A percentile compares a stretch with the other conserved stretches of the same genome.
Evolutionary conservation across 2,113 vertebrate species (phyloP).

Genomic region (Eretmochelys imbricata): DNA sequence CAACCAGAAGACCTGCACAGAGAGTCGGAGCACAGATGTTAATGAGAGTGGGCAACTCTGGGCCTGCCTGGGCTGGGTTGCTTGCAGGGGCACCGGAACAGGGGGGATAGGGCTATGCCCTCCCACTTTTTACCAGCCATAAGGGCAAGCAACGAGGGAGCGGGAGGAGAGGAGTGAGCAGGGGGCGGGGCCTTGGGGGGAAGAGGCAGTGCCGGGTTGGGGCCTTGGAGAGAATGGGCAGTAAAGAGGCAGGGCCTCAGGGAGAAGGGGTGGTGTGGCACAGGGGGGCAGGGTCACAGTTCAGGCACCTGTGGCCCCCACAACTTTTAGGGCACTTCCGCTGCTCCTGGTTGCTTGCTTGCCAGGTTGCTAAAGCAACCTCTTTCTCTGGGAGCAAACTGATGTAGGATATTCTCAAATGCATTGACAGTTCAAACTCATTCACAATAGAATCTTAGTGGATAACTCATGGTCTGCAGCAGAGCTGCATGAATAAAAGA

Average conservation of each 20-base stretch:
- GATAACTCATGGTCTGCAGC: background rate
- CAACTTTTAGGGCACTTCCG: too few species aligned
- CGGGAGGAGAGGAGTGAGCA: too few species aligned
- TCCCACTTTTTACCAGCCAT: too few species aligned
- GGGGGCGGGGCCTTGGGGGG: too few species aligned
- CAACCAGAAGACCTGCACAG: slow-evolving; percentile 50
- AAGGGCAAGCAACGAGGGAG: too few species aligned
- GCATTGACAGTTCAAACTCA: background rate
- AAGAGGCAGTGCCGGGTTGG: too few species aligned
- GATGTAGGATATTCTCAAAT: background rate
- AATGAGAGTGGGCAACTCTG: background rate
- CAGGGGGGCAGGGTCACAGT: too few species aligned
- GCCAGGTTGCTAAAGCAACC: background rate
- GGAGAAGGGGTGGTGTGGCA: too few species aligned
- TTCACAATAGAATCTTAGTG: background rate
- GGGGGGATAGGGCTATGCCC: too few species aligned
- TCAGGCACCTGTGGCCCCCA: too few species aligned
- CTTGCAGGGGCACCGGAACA: background rate
- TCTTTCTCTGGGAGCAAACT: background rate
- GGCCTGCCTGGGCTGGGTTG: background rate
- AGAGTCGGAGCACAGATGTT: background rate
- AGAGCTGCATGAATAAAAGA: background rate
- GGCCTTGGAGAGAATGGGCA: too few species aligned
- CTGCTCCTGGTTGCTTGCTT: background rate
- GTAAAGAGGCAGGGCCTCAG: too few species aligned